phyloP scores from a whole-genome alignment of 2,888 invertebrate species.

The Amiota communis region DNA sequence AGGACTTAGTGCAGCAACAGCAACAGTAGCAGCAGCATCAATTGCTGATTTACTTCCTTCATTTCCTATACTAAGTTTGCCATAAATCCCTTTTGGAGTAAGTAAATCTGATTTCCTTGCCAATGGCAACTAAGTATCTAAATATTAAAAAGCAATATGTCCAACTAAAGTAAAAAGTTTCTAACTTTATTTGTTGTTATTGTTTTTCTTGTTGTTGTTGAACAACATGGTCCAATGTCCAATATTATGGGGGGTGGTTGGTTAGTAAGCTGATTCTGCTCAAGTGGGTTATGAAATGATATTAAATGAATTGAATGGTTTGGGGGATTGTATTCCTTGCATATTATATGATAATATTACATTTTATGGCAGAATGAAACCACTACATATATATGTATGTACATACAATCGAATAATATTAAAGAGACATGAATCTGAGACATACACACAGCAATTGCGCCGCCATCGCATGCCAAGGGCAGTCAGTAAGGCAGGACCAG shows the following conservation, averaged over 20 bases:
- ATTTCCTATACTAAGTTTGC: too few relatives aligned
- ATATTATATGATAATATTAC: slow-evolving; percentile 51
- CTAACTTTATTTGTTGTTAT: background rate
- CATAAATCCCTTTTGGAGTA: slow-evolving; percentile 6
- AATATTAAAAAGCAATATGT: slow-evolving; percentile 57
- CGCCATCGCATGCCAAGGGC: background rate
- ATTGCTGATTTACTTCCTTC: too few relatives aligned
- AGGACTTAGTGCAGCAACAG: too few relatives aligned
- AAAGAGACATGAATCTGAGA: background rate
- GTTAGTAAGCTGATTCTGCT: too few relatives aligned
- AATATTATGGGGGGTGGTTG: background rate
- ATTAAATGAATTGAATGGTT: background rate
- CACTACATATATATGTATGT: slow-evolving; percentile 32
- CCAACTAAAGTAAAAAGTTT: slow-evolving; percentile 28
- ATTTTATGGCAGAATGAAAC: slow-evolving; percentile 16
- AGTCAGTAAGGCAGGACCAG: slow-evolving; percentile 27
- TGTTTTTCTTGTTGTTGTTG: too few relatives aligned
- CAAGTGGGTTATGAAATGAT: slow-evolving; percentile 1
- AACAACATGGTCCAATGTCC: too few relatives aligned
- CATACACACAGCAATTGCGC: slow-evolving; percentile 1
- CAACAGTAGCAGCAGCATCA: too few relatives aligned
- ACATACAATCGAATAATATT: slow-evolving; percentile 12
- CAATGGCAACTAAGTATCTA: slow-evolving; percentile 19
- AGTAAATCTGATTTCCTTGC: slow-evolving; percentile 20
- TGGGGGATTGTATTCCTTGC: slow-evolving; percentile 32